Base-by-base conservation (phyloP, 2,888 invertebrate genomes). In the Hemicrepidius hirtus region DNA sequence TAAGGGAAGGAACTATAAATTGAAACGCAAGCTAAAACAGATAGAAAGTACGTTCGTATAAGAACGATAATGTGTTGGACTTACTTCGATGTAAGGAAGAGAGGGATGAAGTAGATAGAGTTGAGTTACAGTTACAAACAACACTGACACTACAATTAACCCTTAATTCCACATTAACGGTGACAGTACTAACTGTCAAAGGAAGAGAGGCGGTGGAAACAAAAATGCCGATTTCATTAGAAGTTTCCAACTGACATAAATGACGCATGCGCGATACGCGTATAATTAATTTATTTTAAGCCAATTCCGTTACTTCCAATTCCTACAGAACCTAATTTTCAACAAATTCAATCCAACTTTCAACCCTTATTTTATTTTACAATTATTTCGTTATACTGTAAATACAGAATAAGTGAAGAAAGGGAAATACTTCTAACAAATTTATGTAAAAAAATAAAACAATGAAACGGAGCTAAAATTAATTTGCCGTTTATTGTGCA, bases 171-270 rank as follows among this genome's bases (percentile, higher is more conserved):
- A 68, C 73, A 73, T 73, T 62, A 73, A 68, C 57, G 28, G 24
- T 50, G 67, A 72, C 72, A 72, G 57, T 55, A 50, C 16, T 28
- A 46, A 63, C 72, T 72, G 72, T 72, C 72, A 72, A 72, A 72
- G 49, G 40, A 66, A 71, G 57, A 35, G 67, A 55, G 65, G 57
- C 55, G 63, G 44, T 72, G 67, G 70, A 64, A 70, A 65, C 67
- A 67, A 60, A 71, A 68, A 46, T 57, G 60, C 68, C 68, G 68
- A 68, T 41, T 59, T 35, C 60, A 46, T 68, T 35, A 64, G 3
- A 24, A 32, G 46, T 46, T 55, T 32, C 0, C 37, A 35, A 64
- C 35, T 49, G 64, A 37, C 57, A 46, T 59, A 41, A 57, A 37
- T 20, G n/a, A 21, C 35, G 46, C 55, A 62, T 59, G 59, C 44